These are phyloP conservation scores for Xenops minutus DNA, from an alignment of 2,797 vertebrate genomes.

Conservation along the genomic window DNA sequence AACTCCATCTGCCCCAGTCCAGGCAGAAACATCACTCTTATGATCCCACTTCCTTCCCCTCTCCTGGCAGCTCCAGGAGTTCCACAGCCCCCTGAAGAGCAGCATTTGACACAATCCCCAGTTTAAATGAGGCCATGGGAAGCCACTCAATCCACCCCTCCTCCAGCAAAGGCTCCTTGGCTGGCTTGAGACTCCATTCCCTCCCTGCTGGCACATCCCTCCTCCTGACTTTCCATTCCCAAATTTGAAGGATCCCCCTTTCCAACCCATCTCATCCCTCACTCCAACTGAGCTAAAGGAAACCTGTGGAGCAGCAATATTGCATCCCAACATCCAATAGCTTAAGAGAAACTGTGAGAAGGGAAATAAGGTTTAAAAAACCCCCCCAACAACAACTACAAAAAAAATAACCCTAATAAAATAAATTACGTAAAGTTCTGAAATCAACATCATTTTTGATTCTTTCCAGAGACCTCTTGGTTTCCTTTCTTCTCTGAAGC, in stretches of 20 bases:
- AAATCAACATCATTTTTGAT: conserved; percentile 22
- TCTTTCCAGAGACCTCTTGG: conserved; percentile 47
- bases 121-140: neutral
- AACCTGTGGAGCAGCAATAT: neutral
- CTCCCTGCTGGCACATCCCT: neutral
- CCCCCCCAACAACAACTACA: neutral
- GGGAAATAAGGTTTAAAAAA: neutral
- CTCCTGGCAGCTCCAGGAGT: conserved; percentile 13
- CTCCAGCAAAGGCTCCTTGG: neutral
- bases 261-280: neutral
- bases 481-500: conserved; percentile 66
- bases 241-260: neutral
- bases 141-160: neutral
- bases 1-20: neutral
- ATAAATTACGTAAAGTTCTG: conserved; percentile 49
- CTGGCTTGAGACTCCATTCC: neutral
- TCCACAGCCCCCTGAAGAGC: conserved; percentile 10
- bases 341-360: neutral
- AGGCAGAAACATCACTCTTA: neutral
- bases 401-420: neutral
- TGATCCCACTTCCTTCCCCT: neutral
- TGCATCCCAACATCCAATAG: neutral
- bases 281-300: neutral
- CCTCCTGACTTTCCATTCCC: neutral
- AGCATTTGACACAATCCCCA: neutral